Evolutionary conservation across 2,797 vertebrate genomes (phyloP).

Genomic region (Danio aesculapii): DNA sequence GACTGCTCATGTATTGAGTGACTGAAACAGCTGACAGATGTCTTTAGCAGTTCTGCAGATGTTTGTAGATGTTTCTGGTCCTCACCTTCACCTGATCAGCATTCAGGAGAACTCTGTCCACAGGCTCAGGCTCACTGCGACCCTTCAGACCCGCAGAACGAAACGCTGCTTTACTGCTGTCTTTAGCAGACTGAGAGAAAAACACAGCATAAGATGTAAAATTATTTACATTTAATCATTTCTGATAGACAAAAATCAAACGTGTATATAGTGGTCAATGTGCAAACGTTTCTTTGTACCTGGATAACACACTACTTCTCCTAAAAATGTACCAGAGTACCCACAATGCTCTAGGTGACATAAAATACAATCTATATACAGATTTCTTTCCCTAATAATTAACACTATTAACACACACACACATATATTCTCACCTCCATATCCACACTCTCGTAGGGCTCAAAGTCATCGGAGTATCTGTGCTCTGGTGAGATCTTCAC

Average conservation of each 20-base stretch:
- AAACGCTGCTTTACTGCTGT: constrained; percentile 61
- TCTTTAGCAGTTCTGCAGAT: no score
- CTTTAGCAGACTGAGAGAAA: constrained; percentile 46
- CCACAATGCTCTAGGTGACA: background rate
- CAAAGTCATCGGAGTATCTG: constrained; percentile 86
- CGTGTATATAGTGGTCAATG: constrained; percentile 13
- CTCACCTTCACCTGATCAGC: constrained; percentile 85
- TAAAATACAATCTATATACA: no score
- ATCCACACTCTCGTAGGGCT: constrained; percentile 78
- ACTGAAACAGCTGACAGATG: no score
- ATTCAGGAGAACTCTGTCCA: constrained; percentile 81
- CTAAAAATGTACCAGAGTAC: background rate
- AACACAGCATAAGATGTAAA: background rate
- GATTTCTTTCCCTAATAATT: no score
- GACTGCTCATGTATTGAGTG: no score
- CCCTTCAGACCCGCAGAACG: constrained; percentile 57
- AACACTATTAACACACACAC: background rate
- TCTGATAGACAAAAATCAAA: no score
- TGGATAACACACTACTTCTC: background rate
- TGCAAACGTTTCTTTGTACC: background rate
- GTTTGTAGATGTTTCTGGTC: no score
- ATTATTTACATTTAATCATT: no score
- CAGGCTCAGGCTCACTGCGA: constrained; percentile 62
- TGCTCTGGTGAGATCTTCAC: constrained; percentile 81
- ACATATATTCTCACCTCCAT: constrained; percentile 73